Base-by-base conservation (phyloP, 2,113 vertebrate species). In the Meleagris gallopavo region DNA sequence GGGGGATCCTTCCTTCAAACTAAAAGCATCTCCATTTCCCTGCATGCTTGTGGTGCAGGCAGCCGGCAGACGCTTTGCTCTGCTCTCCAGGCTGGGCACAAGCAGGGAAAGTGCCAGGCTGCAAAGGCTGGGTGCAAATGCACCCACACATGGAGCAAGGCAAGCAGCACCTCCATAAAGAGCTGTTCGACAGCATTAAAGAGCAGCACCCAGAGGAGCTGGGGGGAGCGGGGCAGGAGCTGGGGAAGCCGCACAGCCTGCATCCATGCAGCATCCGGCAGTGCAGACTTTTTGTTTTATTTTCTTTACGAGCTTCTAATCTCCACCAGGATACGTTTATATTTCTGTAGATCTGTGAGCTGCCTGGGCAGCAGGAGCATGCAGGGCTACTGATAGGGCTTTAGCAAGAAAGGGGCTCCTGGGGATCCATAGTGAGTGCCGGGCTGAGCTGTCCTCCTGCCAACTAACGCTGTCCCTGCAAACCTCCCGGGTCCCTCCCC, bases 81-180 rank as follows among this genome's bases (percentile, higher is more conserved):
- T 65, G 18, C 32, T 41, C 2, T 0, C 15, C 1, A 1, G 43
- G 61, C 58, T 0, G 0, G 32, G 11, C 34, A 36, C 0, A 0
- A 55, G 50, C 25, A 27, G 61, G 62, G 50, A 71, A 46, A 45
- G 66, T 27, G 34, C 11, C 55, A 77, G 54, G 52, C 38, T 4
- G 0, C 29, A 80, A 64, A 24, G 57, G 11, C 77, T 9, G 1
- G 69, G 41, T n/a, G 29, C 76, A 52, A 14, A 88, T 66, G 88
- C 3, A 0, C 29, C 43, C 11, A 1, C 15, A 50, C 10, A 3
- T 32, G 4, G 60, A 38, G 36, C 36, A 18, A 80, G 80, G 46
- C 50, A 48, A 70, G 69, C 13, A 74, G 76, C 61, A 62, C 34
- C 60, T 24, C 32, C 0, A 0, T 45, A 10, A 50, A 45, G 55